Conservation (phyloP, 2,113 vertebrate genomes). For the Copsychus sechellarum region DNA sequence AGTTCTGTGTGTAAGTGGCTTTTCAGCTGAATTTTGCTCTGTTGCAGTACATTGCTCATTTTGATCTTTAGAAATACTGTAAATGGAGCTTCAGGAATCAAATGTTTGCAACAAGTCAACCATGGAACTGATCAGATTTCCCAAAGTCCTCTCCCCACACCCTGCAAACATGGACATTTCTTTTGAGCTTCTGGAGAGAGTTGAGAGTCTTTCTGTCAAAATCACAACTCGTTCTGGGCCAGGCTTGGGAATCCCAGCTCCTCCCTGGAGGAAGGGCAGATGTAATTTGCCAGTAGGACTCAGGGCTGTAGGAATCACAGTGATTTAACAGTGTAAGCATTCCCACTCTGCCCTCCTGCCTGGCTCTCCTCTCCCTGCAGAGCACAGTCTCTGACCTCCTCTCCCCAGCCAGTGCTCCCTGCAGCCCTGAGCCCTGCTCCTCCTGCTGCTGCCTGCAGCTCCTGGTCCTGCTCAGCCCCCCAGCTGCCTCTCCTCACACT, state of each 20-base stretch:
- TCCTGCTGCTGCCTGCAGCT: background rate
- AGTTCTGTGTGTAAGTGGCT: slow-evolving; percentile 74
- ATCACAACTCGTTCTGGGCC: background rate
- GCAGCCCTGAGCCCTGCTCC: background rate
- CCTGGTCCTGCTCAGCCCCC: background rate
- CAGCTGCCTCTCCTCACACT: background rate
- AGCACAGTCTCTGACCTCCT: background rate
- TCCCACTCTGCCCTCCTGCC: background rate
- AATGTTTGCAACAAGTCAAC: background rate
- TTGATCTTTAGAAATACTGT: background rate
- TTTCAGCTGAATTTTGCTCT: background rate
- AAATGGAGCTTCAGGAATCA: background rate
- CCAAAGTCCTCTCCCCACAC: background rate
- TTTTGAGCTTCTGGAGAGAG: background rate
- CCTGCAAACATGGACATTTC: background rate
- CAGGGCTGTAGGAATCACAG: background rate
- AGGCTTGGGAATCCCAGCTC: background rate
- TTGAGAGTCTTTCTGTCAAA: background rate
- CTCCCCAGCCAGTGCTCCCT: background rate
- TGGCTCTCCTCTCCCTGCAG: background rate
- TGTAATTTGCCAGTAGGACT: background rate
- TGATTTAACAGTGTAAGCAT: background rate
- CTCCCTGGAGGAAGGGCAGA: background rate
- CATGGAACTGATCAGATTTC: rapidly evolving
- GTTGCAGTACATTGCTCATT: background rate